phyloP scores from a whole-genome alignment of 2,113 vertebrate species.

The Australoheros scitulus region DNA sequence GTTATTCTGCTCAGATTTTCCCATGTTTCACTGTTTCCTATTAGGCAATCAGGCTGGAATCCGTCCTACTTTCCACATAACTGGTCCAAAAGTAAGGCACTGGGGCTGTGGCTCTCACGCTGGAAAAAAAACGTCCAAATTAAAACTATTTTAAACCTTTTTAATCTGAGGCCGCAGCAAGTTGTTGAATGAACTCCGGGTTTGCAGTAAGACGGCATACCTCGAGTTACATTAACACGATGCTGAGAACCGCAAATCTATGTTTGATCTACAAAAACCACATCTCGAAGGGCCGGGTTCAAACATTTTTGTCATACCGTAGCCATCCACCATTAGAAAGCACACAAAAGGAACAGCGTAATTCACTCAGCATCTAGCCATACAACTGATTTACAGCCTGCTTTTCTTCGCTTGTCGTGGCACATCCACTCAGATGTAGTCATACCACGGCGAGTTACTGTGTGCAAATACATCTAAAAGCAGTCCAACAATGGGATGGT shows the following conservation, averaged over 20 bases:
- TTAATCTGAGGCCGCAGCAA: background rate
- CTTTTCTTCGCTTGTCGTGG: background rate
- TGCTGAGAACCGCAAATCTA: background rate
- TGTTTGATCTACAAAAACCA: background rate
- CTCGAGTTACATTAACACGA: background rate
- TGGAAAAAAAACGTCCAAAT: background rate
- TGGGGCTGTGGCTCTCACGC: background rate
- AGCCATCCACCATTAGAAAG: background rate
- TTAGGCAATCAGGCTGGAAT: conserved; percentile 28
- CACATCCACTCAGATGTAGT: background rate
- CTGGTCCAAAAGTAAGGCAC: conserved; percentile 2
- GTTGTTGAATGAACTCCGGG: background rate
- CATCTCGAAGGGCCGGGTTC: background rate
- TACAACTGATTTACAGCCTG: background rate
- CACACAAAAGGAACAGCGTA: background rate
- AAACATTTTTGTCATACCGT: conserved; percentile 28
- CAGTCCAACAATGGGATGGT: conserved; percentile 5
- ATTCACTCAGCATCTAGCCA: conserved; percentile 8
- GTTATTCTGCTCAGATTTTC: conserved; percentile 39
- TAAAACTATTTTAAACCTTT: background rate
- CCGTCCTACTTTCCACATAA: conserved; percentile 62
- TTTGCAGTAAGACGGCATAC: too few relatives aligned
- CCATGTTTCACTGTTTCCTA: conserved; percentile 67
- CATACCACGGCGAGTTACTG: background rate
- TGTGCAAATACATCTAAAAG: background rate